phyloP scores from a whole-genome alignment of 1,140 invertebrate genomes.

The Campoletis sonorensis region DNA sequence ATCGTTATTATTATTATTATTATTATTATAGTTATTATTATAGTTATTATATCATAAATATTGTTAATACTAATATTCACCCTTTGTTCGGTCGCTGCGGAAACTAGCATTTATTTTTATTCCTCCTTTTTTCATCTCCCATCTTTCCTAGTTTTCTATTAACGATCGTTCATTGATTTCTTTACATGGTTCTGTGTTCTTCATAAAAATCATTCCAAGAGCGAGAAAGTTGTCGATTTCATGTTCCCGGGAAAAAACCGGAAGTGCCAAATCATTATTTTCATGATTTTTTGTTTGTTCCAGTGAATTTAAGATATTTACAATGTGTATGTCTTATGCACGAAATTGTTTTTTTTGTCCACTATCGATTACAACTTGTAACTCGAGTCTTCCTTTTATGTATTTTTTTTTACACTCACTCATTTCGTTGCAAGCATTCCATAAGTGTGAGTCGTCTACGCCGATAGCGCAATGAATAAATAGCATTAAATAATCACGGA shows the following conservation, averaged over 20 bases:
- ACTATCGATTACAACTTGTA: neutral
- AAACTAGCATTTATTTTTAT: neutral
- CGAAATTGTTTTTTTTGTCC: neutral
- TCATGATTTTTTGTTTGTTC: neutral
- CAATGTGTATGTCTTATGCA: constrained; percentile 21
- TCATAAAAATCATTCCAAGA: neutral
- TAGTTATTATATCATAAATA: neutral
- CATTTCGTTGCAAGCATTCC: neutral
- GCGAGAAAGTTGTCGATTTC: neutral
- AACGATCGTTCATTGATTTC: neutral
- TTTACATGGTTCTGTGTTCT: neutral
- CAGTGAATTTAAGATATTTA: constrained; percentile 9
- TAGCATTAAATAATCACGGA: no score
- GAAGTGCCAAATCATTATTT: neutral
- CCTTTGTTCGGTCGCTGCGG: neutral
- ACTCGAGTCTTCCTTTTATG: neutral
- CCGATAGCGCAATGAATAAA: no score
- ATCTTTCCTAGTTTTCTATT: neutral
- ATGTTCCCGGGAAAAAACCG: neutral
- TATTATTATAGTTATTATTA: neutral
- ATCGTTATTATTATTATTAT: neutral
- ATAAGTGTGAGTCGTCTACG: no score
- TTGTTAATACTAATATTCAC: neutral
- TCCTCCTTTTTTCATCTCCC: neutral
- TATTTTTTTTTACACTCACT: neutral